Conservation (phyloP, 2,888 invertebrate genomes). For the Agrochola lychnidis region DNA sequence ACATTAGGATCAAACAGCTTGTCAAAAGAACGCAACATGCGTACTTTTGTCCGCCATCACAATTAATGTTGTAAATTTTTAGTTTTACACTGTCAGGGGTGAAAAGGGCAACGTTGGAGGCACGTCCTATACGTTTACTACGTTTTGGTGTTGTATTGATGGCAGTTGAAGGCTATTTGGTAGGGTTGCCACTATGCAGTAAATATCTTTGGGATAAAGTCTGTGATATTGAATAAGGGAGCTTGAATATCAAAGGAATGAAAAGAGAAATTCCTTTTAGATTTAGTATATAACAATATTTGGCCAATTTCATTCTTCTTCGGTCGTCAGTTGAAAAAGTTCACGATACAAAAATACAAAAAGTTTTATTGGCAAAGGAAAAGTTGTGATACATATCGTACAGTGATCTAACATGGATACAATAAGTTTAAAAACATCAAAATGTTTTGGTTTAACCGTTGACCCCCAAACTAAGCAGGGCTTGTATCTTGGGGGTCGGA, state of each 20-base stretch:
- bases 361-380: no score
- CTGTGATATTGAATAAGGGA: not conserved
- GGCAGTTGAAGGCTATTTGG: constrained; percentile 15
- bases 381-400: no score
- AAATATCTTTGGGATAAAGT: constrained; percentile 2
- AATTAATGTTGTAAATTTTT: constrained; percentile 62
- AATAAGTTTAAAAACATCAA: no score
- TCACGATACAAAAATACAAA: not conserved
- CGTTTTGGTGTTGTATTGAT: constrained; percentile 63
- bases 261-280: not conserved
- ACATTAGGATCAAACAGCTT: constrained; percentile 54
- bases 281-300: not conserved
- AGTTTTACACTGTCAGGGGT: constrained; percentile 34
- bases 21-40: constrained; percentile 58
- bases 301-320: not conserved
- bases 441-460: no score
- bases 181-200: constrained; percentile 34
- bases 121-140: constrained; percentile 55
- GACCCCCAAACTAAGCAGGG: no score
- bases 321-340: not conserved
- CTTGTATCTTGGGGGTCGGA: no score
- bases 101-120: constrained; percentile 30
- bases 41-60: constrained; percentile 40
- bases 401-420: no score
- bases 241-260: not conserved